phyloP scores from a whole-genome alignment of 1,140 invertebrate species.

The Diabrotica undecimpunctata region DNA sequence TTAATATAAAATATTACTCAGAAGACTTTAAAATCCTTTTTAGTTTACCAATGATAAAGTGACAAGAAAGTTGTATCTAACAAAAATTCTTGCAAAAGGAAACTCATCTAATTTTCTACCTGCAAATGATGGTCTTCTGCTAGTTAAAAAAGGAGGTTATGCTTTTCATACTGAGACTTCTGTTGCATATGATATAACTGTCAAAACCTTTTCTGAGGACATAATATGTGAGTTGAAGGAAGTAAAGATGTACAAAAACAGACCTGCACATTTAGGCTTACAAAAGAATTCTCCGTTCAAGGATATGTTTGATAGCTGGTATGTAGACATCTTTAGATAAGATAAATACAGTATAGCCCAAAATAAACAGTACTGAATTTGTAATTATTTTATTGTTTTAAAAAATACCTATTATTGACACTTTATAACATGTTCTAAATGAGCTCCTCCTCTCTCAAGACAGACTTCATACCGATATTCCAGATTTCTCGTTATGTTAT shows the following conservation, averaged over 20 bases:
- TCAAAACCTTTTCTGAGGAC: slow-evolving; percentile 31
- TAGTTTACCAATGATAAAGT: slow-evolving; percentile 6
- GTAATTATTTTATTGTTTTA: no score
- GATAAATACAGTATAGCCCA: no score
- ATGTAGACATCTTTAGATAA: slow-evolving; percentile 1
- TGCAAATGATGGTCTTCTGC: slow-evolving; percentile 27
- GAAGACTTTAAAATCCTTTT: background rate
- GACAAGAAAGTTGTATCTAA: background rate
- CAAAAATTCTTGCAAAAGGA: slow-evolving; percentile 2
- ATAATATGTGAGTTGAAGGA: slow-evolving; percentile 40
- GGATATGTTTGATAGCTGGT: slow-evolving; percentile 39
- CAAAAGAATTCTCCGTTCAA: slow-evolving; percentile 38
- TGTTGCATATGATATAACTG: slow-evolving; percentile 38
- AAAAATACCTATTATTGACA: no score
- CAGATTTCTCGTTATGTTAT: no score
- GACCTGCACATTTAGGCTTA: slow-evolving; percentile 32
- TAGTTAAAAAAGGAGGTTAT: slow-evolving; percentile 34
- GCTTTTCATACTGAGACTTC: slow-evolving; percentile 38
- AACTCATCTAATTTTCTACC: slow-evolving; percentile 23
- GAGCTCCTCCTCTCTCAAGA: no score
- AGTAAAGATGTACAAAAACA: slow-evolving; percentile 33
- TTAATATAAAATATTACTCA: no score
- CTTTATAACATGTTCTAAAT: no score
- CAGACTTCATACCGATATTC: no score
- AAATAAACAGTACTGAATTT: no score